Percentiles rank a stretch among this genome's conserved stretches.
Evolutionary conservation across 2,797 vertebrate species (phyloP).

Genomic region (Gila robusta): DNA sequence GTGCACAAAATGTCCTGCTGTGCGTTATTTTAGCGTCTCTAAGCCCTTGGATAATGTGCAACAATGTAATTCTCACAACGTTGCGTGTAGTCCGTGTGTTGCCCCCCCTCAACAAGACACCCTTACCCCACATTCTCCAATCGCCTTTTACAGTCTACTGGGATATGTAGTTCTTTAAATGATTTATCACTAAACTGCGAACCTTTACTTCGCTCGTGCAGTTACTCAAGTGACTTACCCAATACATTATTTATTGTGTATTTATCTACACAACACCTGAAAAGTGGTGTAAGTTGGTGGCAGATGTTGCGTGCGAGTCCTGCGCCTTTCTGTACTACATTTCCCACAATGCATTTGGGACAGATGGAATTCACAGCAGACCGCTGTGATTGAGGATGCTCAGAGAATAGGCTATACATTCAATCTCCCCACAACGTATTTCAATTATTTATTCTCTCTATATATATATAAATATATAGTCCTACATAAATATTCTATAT

Average conservation of each 20-base stretch:
- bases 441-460: not conserved
- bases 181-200: not conserved
- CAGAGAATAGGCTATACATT: not conserved
- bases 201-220: not conserved
- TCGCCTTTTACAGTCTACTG: slow-evolving; percentile 25
- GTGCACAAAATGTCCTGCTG: slow-evolving; percentile 25
- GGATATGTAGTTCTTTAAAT: slow-evolving; percentile 60
- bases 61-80: slow-evolving; percentile 36
- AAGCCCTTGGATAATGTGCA: slow-evolving; percentile 29
- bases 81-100: slow-evolving; percentile 27
- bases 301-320: not conserved
- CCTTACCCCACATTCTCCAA: slow-evolving; percentile 49
- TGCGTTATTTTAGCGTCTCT: slow-evolving; percentile 10
- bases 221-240: not conserved
- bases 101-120: slow-evolving; percentile 43
- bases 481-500: not conserved
- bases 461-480: too few species aligned
- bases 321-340: slow-evolving; percentile 9
- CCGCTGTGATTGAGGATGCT: slow-evolving; percentile 38
- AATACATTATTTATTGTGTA: not conserved
- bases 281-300: not conserved
- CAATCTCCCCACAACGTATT: not conserved
- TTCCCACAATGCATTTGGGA: slow-evolving; percentile 49
- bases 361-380: slow-evolving; percentile 23
- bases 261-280: not conserved